These are phyloP conservation scores for Pantala flavescens DNA, from an alignment of 1,140 invertebrate species.

Conservation along the genomic window DNA sequence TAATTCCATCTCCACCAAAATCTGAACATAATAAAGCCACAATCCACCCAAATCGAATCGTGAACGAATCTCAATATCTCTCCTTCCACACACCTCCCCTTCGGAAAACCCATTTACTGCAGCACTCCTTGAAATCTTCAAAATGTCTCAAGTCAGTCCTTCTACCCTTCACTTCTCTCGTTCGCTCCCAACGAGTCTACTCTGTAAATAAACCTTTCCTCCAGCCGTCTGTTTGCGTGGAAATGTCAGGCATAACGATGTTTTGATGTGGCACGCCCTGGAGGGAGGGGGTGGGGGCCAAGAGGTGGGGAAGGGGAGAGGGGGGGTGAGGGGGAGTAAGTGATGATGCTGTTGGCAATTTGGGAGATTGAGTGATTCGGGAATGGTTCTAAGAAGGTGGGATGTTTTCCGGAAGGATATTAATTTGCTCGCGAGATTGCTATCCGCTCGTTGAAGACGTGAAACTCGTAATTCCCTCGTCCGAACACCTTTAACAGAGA, in stretches of 20 bases:
- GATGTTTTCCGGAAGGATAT: slow-evolving; percentile 6
- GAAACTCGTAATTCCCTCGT: background rate
- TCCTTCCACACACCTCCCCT: background rate
- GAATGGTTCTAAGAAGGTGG: slow-evolving; percentile 1
- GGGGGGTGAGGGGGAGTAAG: background rate
- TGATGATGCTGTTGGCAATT: background rate
- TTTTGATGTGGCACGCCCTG: slow-evolving; percentile 2
- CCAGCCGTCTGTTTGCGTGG: slow-evolving; percentile 1
- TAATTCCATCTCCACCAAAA: no score
- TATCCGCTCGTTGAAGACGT: background rate
- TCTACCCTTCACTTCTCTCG: background rate
- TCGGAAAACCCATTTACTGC: background rate
- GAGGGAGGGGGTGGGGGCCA: background rate
- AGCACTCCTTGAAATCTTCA: slow-evolving; percentile 1
- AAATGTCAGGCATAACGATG: slow-evolving; percentile 9
- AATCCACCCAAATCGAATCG: no score
- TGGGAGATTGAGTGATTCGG: slow-evolving; percentile 7
- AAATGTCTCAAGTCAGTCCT: slow-evolving; percentile 4
- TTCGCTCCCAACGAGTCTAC: background rate
- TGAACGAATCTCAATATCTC: background rate
- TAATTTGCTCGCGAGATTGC: background rate
- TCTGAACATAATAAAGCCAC: no score
- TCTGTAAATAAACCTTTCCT: slow-evolving; percentile 3
- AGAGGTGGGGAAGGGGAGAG: background rate
- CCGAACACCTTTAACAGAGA: background rate